Evolutionary conservation across 2,888 invertebrate species (phyloP).

Genomic region (Beris chalybata): DNA sequence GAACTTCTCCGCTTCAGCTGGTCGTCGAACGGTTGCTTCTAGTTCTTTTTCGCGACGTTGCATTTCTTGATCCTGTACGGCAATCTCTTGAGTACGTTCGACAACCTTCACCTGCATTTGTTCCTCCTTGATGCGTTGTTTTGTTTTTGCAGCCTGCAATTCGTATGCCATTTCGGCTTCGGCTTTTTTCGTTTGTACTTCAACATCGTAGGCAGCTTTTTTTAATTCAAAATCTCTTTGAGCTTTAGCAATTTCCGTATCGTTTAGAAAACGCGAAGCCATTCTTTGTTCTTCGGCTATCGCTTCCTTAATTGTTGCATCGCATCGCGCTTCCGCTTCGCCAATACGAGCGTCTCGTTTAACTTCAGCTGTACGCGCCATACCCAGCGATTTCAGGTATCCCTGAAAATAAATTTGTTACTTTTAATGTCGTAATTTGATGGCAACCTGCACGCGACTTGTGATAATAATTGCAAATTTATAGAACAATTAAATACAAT

Average conservation of each 20-base stretch:
- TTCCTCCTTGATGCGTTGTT: constrained; percentile 94
- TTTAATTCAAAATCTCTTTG: constrained; percentile 95
- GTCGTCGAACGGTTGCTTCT: constrained; percentile 89
- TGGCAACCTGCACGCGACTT: no score
- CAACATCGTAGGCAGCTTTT: constrained; percentile 95
- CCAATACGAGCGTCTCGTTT: constrained; percentile 96
- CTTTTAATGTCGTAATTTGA: no score
- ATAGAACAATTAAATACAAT: no score
- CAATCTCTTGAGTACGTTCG: constrained; percentile 89
- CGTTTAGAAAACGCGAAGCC: constrained; percentile 91
- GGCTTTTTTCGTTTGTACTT: constrained; percentile 86
- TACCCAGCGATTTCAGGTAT: constrained; percentile 90
- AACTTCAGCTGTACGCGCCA: constrained; percentile 93
- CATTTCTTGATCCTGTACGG: constrained; percentile 95
- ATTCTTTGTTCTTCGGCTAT: constrained; percentile 95
- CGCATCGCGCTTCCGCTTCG: constrained; percentile 92
- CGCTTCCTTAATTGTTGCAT: constrained; percentile 76
- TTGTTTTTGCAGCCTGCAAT: constrained; percentile 92
- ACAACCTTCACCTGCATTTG: constrained; percentile 95
- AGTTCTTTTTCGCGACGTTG: constrained; percentile 87
- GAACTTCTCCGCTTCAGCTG: constrained; percentile 94
- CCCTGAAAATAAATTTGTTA: constrained; percentile 45
- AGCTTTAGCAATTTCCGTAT: constrained; percentile 96
- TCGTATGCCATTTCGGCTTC: constrained; percentile 94
- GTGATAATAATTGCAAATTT: no score